These are phyloP conservation scores for Syndactyla subalaris DNA, from an alignment of 2,797 vertebrate genomes.

Conservation along the genomic window DNA sequence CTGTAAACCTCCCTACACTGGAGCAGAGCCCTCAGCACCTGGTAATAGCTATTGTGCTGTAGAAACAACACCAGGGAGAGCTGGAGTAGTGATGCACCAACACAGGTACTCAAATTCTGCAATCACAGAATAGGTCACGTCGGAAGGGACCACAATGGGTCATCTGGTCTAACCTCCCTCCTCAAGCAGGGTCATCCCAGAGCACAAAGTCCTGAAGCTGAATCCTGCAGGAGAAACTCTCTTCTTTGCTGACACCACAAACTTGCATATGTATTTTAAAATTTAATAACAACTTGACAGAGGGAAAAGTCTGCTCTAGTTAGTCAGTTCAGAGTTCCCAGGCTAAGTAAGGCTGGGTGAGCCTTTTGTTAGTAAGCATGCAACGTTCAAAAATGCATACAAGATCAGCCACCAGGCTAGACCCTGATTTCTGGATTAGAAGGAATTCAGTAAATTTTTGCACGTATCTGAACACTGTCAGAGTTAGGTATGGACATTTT, in stretches of 20 bases:
- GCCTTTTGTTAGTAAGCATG: background rate
- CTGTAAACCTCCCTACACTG: background rate
- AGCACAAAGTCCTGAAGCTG: background rate
- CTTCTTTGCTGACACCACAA: conserved; percentile 31
- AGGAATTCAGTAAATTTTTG: background rate
- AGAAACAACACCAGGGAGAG: background rate
- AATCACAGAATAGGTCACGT: background rate
- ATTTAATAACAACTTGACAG: conserved; percentile 46
- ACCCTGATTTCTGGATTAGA: background rate
- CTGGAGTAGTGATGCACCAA: background rate
- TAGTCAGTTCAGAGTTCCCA: conserved; percentile 8
- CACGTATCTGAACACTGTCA: background rate
- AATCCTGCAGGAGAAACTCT: background rate
- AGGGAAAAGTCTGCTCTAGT: background rate
- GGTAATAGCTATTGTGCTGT: background rate
- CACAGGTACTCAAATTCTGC: background rate
- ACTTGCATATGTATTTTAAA: conserved; percentile 5
- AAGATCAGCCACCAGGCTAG: background rate
- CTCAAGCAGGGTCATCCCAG: background rate
- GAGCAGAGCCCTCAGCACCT: background rate
- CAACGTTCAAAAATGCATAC: background rate
- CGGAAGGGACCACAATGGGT: background rate
- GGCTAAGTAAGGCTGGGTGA: background rate
- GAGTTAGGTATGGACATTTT: background rate
- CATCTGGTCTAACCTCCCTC: background rate